Percentiles rank a stretch among this genome's conserved stretches.
These are phyloP conservation scores for Hydrophis major DNA, from an alignment of 2,797 vertebrate species.

Conservation along the genomic window DNA sequence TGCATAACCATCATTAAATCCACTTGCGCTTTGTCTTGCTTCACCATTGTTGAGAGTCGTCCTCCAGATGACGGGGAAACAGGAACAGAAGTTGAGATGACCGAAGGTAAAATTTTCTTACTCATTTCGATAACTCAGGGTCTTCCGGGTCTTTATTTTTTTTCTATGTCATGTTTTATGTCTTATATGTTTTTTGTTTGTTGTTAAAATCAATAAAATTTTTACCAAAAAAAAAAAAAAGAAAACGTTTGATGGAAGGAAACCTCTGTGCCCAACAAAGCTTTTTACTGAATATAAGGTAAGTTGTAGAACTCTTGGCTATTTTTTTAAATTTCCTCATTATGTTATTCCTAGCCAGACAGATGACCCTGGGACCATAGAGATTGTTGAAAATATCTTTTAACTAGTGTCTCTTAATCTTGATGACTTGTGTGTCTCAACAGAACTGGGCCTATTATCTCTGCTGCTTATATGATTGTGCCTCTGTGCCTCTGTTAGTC, in stretches of 20 bases:
- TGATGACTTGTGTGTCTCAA: background rate
- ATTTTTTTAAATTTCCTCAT: background rate
- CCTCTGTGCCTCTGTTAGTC: background rate
- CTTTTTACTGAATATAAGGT: background rate
- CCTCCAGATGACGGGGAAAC: too few species aligned
- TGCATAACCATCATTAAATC: too few species aligned
- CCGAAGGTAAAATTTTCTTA: too few species aligned
- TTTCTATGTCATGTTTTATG: too few species aligned
- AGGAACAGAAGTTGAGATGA: too few species aligned
- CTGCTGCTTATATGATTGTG: background rate
- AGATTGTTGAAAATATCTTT: background rate
- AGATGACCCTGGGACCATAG: background rate
- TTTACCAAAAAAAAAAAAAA: background rate
- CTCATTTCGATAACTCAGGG: too few species aligned
- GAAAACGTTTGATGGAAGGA: background rate
- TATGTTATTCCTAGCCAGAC: background rate
- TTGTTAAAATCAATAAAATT: too few species aligned
- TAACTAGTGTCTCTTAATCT: background rate
- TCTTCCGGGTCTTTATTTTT: too few species aligned
- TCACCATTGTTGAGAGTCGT: too few species aligned
- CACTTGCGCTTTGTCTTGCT: too few species aligned
- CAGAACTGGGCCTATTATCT: background rate
- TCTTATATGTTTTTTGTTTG: too few species aligned
- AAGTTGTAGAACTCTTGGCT: background rate
- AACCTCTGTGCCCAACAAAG: background rate